A percentile compares a stretch with the other conserved stretches of the same genome.
Conservation (phyloP, 2,113 vertebrate species). For the Edolisoma coerulescens region DNA sequence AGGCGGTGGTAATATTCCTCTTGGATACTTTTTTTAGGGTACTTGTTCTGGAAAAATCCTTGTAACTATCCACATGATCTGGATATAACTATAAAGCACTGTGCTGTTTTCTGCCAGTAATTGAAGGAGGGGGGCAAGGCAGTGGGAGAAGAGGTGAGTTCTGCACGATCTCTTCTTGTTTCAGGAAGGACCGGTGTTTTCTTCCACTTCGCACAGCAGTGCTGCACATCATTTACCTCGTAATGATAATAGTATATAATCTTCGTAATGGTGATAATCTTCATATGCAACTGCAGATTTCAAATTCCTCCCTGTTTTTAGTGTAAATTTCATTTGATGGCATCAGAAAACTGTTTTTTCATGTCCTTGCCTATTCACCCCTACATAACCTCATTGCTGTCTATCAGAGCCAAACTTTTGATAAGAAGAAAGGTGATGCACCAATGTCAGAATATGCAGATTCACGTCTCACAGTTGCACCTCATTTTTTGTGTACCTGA, state of each 20-base stretch:
- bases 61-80: neutral
- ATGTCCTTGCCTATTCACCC: neutral
- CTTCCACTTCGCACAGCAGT: neutral
- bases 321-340: neutral
- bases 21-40: neutral
- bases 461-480: constrained; percentile 42
- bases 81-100: neutral
- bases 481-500: constrained; percentile 59
- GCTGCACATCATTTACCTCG: neutral
- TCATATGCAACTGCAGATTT: neutral
- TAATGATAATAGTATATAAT: constrained; percentile 28
- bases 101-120: neutral
- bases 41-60: neutral
- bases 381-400: neutral
- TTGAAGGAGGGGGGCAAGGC: neutral
- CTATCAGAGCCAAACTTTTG: neutral
- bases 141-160: neutral
- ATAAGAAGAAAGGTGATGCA: neutral
- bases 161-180: neutral
- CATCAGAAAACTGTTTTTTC: neutral
- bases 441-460: constrained; percentile 35
- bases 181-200: neutral
- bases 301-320: neutral
- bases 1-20: neutral
- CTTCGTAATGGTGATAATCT: neutral